Evolutionary conservation across 2,888 invertebrate genomes (phyloP).

Genomic region (Octodonta nipae): DNA sequence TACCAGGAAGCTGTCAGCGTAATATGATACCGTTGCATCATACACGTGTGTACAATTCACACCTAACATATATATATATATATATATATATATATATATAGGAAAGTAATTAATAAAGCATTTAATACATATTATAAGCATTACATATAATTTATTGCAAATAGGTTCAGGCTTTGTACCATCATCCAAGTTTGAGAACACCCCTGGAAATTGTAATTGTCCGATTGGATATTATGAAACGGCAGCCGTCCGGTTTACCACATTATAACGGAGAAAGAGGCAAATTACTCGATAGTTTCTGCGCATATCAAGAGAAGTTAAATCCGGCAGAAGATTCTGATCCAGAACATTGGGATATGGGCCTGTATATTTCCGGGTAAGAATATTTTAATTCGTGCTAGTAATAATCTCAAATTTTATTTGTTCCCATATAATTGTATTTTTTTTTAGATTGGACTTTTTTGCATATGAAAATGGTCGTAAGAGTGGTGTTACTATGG

Average conservation of each 20-base stretch:
- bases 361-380: constrained; percentile 60
- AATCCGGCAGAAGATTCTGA: constrained; percentile 55
- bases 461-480: constrained; percentile 56
- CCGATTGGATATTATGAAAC: constrained; percentile 54
- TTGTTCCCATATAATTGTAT: not conserved
- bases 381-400: constrained; percentile 4
- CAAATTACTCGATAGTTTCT: constrained; percentile 58
- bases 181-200: constrained; percentile 57
- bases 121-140: too few species aligned
- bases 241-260: constrained; percentile 48
- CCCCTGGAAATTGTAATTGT: constrained; percentile 55
- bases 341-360: constrained; percentile 71
- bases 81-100: too few species aligned
- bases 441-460: constrained; percentile 49
- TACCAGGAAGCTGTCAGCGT: too few species aligned
- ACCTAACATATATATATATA: too few species aligned
- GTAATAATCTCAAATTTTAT: not conserved
- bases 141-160: too few species aligned
- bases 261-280: constrained; percentile 54
- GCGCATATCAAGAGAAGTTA: constrained; percentile 51
- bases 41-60: too few species aligned
- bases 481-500: constrained; percentile 65
- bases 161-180: constrained; percentile 65
- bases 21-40: too few species aligned
- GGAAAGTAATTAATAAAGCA: too few species aligned